phyloP scores from a whole-genome alignment of 2,113 vertebrate genomes.

The Pyxicephalus adspersus region DNA sequence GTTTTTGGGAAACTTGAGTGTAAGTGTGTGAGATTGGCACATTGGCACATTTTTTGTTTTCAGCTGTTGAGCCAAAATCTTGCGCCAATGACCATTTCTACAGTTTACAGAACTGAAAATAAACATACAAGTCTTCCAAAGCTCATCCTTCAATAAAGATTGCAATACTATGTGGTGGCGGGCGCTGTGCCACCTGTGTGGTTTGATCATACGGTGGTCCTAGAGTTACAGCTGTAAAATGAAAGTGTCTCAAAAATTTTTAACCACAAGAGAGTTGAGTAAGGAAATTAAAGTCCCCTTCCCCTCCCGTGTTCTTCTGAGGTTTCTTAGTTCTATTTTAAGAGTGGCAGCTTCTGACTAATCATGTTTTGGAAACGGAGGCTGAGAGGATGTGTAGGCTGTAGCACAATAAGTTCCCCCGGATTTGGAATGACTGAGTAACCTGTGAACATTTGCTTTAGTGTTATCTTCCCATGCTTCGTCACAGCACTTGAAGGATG shows the following conservation, averaged over 20 bases:
- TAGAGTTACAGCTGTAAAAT: conserved; percentile 9
- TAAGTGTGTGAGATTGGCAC: no score
- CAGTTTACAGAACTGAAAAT: no score
- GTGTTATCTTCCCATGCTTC: conserved; percentile 58
- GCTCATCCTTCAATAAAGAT: no score
- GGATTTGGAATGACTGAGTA: conserved; percentile 61
- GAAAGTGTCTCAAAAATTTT: conserved; percentile 39
- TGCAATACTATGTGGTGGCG: neutral
- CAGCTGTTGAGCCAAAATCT: no score
- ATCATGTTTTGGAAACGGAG: conserved; percentile 48
- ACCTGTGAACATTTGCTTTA: conserved; percentile 57
- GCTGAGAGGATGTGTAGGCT: conserved; percentile 35
- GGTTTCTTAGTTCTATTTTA: conserved; percentile 39
- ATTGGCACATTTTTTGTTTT: no score
- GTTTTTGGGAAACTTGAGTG: no score
- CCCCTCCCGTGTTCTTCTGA: conserved; percentile 7
- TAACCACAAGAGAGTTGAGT: conserved; percentile 43
- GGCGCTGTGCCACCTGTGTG: conserved; percentile 18
- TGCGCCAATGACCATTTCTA: no score
- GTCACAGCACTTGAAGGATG: conserved; percentile 59
- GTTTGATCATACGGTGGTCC: conserved; percentile 40
- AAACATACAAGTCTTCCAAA: no score
- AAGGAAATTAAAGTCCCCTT: conserved; percentile 24
- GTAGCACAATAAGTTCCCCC: neutral
- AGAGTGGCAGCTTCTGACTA: conserved; percentile 9